Conservation (phyloP, 2,113 vertebrate species). For the Peromyscus leucopus region DNA sequence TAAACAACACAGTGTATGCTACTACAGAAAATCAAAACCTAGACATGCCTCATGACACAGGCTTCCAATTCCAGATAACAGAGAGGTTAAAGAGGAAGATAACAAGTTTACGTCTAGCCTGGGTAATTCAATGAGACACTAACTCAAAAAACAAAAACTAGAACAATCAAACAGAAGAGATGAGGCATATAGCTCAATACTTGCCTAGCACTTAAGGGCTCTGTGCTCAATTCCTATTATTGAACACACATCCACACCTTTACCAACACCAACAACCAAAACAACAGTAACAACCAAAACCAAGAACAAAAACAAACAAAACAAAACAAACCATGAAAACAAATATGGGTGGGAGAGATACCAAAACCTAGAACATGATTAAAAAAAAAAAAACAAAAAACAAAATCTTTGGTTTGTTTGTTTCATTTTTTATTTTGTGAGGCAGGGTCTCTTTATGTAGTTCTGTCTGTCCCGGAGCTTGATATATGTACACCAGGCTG, state of each 20-base stretch:
- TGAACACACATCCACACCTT: background rate
- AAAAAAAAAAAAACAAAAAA: background rate
- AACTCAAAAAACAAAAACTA: background rate
- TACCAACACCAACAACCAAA: background rate
- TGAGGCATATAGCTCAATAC: background rate
- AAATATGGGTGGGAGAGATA: background rate
- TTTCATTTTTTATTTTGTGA: background rate
- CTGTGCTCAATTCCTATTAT: background rate
- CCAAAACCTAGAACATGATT: slow-evolving; percentile 41
- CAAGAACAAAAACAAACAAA: background rate
- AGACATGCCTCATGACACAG: background rate
- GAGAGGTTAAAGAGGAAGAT: background rate
- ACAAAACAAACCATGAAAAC: background rate
- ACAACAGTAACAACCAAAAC: background rate
- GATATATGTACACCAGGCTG: background rate
- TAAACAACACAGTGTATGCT: background rate
- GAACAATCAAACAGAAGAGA: background rate
- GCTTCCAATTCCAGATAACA: background rate
- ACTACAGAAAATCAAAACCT: slow-evolving; percentile 13
- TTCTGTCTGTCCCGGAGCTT: background rate
- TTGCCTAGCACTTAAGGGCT: background rate
- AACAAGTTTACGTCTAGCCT: background rate
- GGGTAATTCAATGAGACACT: background rate
- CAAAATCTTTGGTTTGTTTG: slow-evolving; percentile 17
- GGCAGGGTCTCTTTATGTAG: background rate